Evolutionary conservation across 2,113 vertebrate genomes (phyloP).

Genomic region (Proteles cristata): DNA sequence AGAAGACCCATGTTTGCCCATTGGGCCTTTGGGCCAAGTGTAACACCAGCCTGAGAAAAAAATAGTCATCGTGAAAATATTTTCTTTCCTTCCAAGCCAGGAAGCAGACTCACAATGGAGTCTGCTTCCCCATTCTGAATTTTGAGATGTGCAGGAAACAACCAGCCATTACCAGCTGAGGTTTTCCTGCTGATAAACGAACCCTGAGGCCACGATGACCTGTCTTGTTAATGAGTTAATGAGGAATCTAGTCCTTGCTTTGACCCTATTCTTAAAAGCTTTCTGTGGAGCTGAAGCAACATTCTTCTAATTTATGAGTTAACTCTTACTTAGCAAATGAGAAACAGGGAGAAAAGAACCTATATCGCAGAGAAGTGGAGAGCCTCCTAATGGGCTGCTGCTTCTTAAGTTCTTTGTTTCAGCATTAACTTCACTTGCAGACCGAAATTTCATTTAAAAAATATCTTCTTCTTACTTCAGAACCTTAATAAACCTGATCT

Average conservation of each 20-base stretch:
- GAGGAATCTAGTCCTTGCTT: constrained; percentile 53
- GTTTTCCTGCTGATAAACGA: constrained; percentile 83
- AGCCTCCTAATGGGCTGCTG: not conserved
- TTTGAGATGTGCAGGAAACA: constrained; percentile 82
- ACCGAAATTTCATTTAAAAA: constrained; percentile 1
- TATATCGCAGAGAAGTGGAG: not conserved
- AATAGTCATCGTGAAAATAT: constrained; percentile 81
- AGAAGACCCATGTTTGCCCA: not conserved
- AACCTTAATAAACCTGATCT: constrained; percentile 50
- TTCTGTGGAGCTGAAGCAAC: constrained; percentile 54
- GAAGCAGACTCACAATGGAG: constrained; percentile 81
- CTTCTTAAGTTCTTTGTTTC: not conserved
- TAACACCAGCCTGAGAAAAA: constrained; percentile 62
- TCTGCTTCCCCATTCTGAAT: constrained; percentile 70
- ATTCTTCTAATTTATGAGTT: constrained; percentile 48
- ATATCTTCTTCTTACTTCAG: not conserved
- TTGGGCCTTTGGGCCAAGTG: constrained; percentile 53
- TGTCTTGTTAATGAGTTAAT: constrained; percentile 71
- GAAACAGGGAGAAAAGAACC: not conserved
- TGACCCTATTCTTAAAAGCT: constrained; percentile 63
- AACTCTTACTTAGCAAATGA: constrained; percentile 56
- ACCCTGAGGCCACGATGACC: constrained; percentile 64
- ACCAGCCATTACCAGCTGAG: constrained; percentile 76
- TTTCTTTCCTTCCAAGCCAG: constrained; percentile 82
- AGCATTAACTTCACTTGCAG: constrained; percentile 12